Evolutionary conservation across 2,113 vertebrate genomes (phyloP), one percentile per base, ranked within the genome.

Genomic region (Pygoscelis adeliae): DNA sequence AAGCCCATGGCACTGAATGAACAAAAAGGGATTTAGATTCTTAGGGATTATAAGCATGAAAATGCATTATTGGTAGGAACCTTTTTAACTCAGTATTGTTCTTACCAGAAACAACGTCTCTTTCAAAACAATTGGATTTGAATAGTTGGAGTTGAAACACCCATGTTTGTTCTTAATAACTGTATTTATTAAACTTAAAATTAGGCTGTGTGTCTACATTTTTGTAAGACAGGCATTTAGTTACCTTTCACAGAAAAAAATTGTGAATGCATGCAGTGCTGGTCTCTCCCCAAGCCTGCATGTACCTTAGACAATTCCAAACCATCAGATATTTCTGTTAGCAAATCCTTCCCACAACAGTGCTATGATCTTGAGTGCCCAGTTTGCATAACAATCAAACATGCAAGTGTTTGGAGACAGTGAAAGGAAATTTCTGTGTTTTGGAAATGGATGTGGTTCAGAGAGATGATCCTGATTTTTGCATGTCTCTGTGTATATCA

Each of bases 51-150:
- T 76, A 91, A 92, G 32, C 46, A 88, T 73, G 67, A 86, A 90
- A 92, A 92, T 90, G 53, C n/a, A 27, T 89, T 87, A 84, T 88
- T 18, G 1, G 21, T 76, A 72, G 81, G 44, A 88, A 93, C 9
- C 34, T 97, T 96, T 95, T 89, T 19, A 87, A 27, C 32, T 83
- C 72, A 90, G 18, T 20, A 38, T 81, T 91, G 34, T 71, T 97
- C 50, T 40, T 70, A 29, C 44, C 72, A 69, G 49, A 89, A 95
- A 84, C 62, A 93, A 86, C 10, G 2, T 52, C 15, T 59, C 15
- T 90, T 94, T 94, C 40, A 87, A 83, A 93, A 77, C 18, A 80
- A 53, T 21, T 53, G 46, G 11, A 69, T 90, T 90, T 76, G 9
- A 84, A 23, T 49, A 80, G 27, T 5, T 70, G 32, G 20, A 42